Evolutionary conservation across 2,113 vertebrate genomes (phyloP), one percentile per base, ranked within the genome.

Genomic region (Motacilla tschutschensis): DNA sequence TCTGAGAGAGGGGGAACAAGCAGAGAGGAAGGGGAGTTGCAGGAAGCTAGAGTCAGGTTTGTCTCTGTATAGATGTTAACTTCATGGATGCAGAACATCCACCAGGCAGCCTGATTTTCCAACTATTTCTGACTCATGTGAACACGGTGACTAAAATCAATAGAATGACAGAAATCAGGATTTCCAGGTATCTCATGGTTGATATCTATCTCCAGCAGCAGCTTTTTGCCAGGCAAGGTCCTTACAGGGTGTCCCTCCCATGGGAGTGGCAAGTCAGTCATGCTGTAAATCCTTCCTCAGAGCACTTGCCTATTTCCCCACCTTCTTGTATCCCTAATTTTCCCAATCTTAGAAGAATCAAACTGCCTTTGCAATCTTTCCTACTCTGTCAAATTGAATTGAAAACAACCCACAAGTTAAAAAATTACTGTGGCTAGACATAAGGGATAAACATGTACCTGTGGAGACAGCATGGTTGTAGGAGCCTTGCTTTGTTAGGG

Each of bases 1-100:
- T 46, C 16, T 20, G 9, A 22, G 5, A 44, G 21, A 48, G 6
- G 2, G 2, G 2, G 12, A 70, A 50, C 1, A 15, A 11, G 17
- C 3, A 7, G 24, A 85, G 18, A 47, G 18, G 26, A 29, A 44
- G 20, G 73, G 12, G 15, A 13, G 7, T 18, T n/a, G 60, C 54
- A 65, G 58, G 57, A 77, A 85, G 12, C 10, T 72, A 33, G 10
- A 55, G 12, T 41, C 40, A 66, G 19, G 9, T 44, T 80, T 78
- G 15, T 55, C 13, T 71, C 19, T 6, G 0, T 16, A 8, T 1
- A 21, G 54, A 26, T 8, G 5, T 41, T 25, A 60, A 31, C 22
- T 57, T 41, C 10, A 41, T 1, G 1, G 36, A 72, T 53, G 10
- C 9, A 81, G 35, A 60, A 57, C 10, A 35, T 64, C 17, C 0